A percentile compares a stretch with the other conserved stretches of the same genome.
These are phyloP conservation scores for Nymphalis urticae DNA, from an alignment of 2,888 invertebrate species.

Conservation along the genomic window DNA sequence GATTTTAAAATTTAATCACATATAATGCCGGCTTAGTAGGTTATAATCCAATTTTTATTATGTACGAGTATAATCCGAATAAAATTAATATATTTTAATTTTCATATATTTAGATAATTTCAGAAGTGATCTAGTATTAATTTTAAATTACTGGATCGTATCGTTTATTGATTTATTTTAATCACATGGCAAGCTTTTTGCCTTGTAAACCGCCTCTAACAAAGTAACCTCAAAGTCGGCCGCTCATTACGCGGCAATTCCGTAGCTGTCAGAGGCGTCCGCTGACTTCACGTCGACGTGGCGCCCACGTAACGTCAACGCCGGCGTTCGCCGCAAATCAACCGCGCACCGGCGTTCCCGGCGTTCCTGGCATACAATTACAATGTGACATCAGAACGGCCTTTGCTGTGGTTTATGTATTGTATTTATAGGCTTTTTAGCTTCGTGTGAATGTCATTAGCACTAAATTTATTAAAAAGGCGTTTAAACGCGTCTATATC, in stretches of 20 bases:
- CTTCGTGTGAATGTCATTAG: conserved; percentile 12
- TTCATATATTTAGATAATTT: too few relatives aligned
- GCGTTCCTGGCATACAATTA: conserved; percentile 45
- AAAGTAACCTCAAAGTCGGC: conserved; percentile 32
- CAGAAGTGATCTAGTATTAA: too few relatives aligned
- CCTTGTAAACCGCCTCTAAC: conserved; percentile 9
- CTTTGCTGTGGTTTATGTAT: conserved; percentile 36
- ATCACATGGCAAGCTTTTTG: too few relatives aligned
- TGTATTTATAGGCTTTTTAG: conserved; percentile 24
- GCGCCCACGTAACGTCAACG: conserved; percentile 49
- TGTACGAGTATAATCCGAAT: too few relatives aligned
- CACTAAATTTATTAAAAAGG: background rate
- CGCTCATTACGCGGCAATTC: conserved; percentile 36
- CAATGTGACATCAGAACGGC: conserved; percentile 49
- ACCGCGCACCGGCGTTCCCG: conserved; percentile 47
- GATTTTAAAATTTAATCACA: too few relatives aligned
- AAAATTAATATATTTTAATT: too few relatives aligned
- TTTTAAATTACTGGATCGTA: too few relatives aligned
- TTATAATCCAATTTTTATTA: too few relatives aligned
- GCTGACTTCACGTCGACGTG: conserved; percentile 45
- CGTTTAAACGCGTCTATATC: background rate
- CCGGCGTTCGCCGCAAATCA: conserved; percentile 52
- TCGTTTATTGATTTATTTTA: too few relatives aligned
- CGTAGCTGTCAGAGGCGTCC: conserved; percentile 36
- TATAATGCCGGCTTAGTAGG: too few relatives aligned